Evolutionary conservation across 1,140 invertebrate species (phyloP), one percentile per base, ranked within the genome.

Genomic region (Diploscapter pachys): DNA sequence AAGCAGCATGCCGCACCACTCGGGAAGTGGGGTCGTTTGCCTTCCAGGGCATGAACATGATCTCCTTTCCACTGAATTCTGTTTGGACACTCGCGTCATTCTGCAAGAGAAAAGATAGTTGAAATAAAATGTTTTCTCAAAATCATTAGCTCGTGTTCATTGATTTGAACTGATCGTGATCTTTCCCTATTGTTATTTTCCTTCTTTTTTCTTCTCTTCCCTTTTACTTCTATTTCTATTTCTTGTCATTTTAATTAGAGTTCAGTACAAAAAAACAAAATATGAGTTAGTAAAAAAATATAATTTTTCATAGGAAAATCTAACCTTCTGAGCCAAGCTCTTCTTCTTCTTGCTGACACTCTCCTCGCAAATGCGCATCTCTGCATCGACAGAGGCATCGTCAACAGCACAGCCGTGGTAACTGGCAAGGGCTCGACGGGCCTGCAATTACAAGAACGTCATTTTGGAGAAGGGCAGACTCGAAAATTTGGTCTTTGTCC

Each of bases 41-140:
- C 31, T 65, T 76, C 72, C 77, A 79, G 11, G 78, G 78, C 52
- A 76, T 79, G 78, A 79, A 79, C 77, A 79, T 79, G 54, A 78
- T 73, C 31, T 65, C 69, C 48, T 67, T 67, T 31, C 76, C 76
- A 48, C 57, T 73, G 52, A 31, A 31, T 31, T 31, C 31, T 31
- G 31, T 31, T 31, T 76, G 76, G 13, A 56, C 56, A 50, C 50
- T 52, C 51, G 48, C 64, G 61, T 51, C 52, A 62, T 78, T 4
- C 68, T 65, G 9, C 59, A 54, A 61, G 64, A 59, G 8, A 31
- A 31, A 65, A 59, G 57, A 65, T 31, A 31, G 1, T 48, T 11
- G 66, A 59, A 59, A 59, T 11, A 69, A 61, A 57, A n/a, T 11
- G 11, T 11, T 71, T 5, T 68, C 55, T 51, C 55, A 6, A n/a